phyloP scores from a whole-genome alignment of 2,888 invertebrate species.

The Rhodophaea formosa region DNA sequence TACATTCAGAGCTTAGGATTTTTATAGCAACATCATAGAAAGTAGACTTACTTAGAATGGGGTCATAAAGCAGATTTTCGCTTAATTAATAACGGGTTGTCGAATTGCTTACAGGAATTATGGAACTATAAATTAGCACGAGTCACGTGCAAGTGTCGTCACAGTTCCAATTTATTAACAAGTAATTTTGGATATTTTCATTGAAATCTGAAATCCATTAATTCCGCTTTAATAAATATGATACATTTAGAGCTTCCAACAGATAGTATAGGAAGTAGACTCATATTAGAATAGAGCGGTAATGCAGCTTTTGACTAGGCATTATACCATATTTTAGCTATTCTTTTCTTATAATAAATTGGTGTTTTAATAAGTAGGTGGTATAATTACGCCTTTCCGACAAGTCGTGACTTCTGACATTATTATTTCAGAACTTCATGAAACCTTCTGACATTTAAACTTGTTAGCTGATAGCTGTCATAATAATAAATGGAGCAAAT shows the following conservation, averaged over 20 bases:
- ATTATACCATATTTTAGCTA: too few relatives aligned
- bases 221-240: too few relatives aligned
- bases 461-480: slow-evolving; percentile 6
- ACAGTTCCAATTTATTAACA: background rate
- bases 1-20: too few relatives aligned
- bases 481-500: slow-evolving; percentile 12
- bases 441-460: slow-evolving; percentile 7
- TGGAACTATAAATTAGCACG: slow-evolving; percentile 31
- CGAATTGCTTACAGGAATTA: slow-evolving; percentile 33
- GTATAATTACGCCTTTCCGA: background rate
- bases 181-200: background rate
- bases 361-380: background rate
- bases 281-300: too few relatives aligned
- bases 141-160: slow-evolving; percentile 7
- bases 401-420: background rate
- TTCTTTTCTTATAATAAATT: background rate
- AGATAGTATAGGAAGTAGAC: too few relatives aligned
- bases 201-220: too few relatives aligned
- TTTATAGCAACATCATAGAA: too few relatives aligned
- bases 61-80: too few relatives aligned
- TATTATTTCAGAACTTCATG: slow-evolving; percentile 3
- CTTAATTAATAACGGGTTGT: slow-evolving; percentile 38
- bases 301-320: too few relatives aligned
- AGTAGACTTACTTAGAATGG: too few relatives aligned
- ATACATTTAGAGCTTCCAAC: too few relatives aligned